Percentiles rank a stretch among this genome's conserved stretches.
Conservation (phyloP, 2,888 invertebrate genomes). For the Sinohyriopsis cumingii region DNA sequence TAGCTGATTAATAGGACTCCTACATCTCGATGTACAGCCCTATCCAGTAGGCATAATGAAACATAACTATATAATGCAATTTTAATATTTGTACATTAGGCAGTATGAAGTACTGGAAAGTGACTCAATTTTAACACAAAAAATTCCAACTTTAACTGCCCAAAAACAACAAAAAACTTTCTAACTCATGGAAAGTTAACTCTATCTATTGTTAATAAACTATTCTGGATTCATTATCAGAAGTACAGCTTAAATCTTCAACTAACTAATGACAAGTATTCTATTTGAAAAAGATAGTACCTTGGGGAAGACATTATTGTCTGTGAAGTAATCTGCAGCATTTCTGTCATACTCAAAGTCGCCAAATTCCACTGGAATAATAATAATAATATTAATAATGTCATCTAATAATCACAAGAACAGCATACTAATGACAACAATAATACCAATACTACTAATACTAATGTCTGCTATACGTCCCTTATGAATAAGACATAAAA, state of each 20-base stretch:
- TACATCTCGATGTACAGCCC: no score
- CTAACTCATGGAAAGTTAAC: no score
- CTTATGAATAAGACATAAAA: no score
- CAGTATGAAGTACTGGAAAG: background rate
- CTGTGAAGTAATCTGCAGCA: slow-evolving; percentile 92
- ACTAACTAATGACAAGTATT: background rate
- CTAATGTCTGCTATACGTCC: no score
- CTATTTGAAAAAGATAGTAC: slow-evolving; percentile 73
- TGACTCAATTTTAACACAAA: background rate
- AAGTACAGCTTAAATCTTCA: background rate
- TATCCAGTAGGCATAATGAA: no score
- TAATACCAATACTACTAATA: no score
- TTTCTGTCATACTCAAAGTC: slow-evolving; percentile 92
- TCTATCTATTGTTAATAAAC: background rate
- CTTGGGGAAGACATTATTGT: slow-evolving; percentile 92
- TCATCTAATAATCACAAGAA: no score
- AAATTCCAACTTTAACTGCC: background rate
- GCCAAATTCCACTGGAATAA: slow-evolving; percentile 88
- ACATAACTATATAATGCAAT: no score
- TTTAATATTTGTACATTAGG: no score
- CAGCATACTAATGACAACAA: no score
- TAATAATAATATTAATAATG: background rate
- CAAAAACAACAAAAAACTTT: no score
- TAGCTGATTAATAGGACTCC: no score
- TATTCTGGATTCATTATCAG: background rate